Evolutionary conservation across 2,888 invertebrate genomes (phyloP).

Genomic region (Colletes collaris): DNA sequence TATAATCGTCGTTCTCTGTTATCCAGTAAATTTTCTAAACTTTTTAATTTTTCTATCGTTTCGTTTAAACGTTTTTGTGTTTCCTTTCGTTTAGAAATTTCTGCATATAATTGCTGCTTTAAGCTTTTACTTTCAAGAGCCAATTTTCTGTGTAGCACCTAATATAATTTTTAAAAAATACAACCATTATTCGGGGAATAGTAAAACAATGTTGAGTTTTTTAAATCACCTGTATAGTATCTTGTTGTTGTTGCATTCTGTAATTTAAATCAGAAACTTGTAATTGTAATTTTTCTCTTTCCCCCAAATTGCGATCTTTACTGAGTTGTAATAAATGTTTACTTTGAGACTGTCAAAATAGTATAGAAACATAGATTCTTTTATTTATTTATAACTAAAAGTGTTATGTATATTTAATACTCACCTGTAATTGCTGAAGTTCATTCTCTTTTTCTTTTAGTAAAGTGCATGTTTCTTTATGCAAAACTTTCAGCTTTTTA

Average conservation of each 20-base stretch:
- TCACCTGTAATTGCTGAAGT: constrained; percentile 85
- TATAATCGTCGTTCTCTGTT: constrained; percentile 82
- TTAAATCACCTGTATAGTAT: constrained; percentile 80
- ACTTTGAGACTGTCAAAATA: constrained; percentile 85
- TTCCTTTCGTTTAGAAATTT: constrained; percentile 89
- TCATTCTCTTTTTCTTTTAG: constrained; percentile 89
- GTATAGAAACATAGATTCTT: constrained; percentile 2
- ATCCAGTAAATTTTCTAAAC: constrained; percentile 86
- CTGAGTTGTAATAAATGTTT: constrained; percentile 88
- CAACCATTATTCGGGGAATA: not conserved
- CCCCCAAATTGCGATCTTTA: constrained; percentile 89
- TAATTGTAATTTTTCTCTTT: constrained; percentile 89
- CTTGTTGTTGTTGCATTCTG: constrained; percentile 81
- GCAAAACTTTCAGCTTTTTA: constrained; percentile 87
- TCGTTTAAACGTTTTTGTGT: constrained; percentile 87
- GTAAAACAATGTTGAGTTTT: constrained; percentile 4
- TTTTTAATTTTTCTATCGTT: constrained; percentile 86
- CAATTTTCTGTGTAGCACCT: constrained; percentile 88
- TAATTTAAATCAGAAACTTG: constrained; percentile 83
- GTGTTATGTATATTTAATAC: constrained; percentile 4
- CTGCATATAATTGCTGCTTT: constrained; percentile 88
- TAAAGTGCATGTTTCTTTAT: constrained; percentile 86
- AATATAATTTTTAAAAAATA: constrained; percentile 56
- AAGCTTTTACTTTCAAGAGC: constrained; percentile 90
- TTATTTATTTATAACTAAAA: not conserved